Base-by-base conservation (phyloP, 2,888 invertebrate genomes). In the Carterocephalus palaemon region DNA sequence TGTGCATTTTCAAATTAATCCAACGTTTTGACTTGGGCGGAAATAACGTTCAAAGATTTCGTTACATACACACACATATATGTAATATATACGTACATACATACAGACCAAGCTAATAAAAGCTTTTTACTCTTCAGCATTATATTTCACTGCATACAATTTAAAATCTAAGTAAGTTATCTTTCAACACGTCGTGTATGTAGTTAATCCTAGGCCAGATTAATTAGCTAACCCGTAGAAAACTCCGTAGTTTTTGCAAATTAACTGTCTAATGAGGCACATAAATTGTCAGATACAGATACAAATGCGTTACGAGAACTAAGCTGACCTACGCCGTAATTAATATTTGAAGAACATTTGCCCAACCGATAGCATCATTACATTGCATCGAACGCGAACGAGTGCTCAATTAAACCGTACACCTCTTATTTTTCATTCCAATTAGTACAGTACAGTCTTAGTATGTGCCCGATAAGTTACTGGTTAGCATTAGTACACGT, bases 351-450 rank as follows among this genome's bases (percentile, higher is more conserved):
- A 31, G 37, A 37, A 36, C 45, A 45, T 45, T 45, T 31, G 24
- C 26, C 37, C 36, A 22, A 12, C 45, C 31, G 45, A 45, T 45
- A 37, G 13, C 23, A 45, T 45, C 45, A 37, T 45, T 45, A 45
- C 37, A 37, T 45, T 45, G 37, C 37, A 37, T n/a, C 19, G 37
- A 37, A 56, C 59, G 59, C 60, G 53, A 57, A 67, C 54, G 56
- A 62, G 62, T 57, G 57, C 53, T 60, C 67, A 67, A 68, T 69
- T 69, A 69, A 61, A 59, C 55, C 64, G 60, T 64, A 56, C 53
- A 52, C 40, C 51, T 40, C 56, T 55, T 53, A 64, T 39, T 55
- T 48, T 55, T 54, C 40, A 54, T 60, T 47, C 60, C 66, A 63
- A 69, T 67, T 69, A 68, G 63, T 54, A 57, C 31, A 45, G 36